Evolutionary conservation across 2,113 vertebrate genomes (phyloP).

Genomic region (Urocitellus parryii): DNA sequence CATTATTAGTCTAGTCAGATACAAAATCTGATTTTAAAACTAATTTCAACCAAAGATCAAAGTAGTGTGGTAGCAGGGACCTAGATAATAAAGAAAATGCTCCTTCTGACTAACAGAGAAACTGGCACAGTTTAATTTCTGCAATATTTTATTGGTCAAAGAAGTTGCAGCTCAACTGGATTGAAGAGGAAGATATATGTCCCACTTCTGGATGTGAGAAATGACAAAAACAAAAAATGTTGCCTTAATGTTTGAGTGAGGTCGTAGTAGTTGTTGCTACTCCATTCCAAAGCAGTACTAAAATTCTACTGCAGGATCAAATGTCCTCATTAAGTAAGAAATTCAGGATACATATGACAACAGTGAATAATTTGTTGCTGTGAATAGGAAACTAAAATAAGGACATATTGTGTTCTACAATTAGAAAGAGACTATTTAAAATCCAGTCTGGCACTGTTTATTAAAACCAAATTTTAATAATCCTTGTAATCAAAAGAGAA

Average conservation of each 20-base stretch:
- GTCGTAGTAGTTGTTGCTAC: conserved; percentile 27
- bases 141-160: not conserved
- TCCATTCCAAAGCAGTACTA: conserved; percentile 52
- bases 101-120: not conserved
- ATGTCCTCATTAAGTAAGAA: conserved; percentile 55
- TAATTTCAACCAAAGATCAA: conserved; percentile 20
- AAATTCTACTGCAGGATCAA: conserved; percentile 56
- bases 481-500: conserved; percentile 65
- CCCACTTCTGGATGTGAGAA: not conserved
- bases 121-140: conserved; percentile 20
- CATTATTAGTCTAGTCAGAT: not conserved
- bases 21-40: conserved; percentile 45
- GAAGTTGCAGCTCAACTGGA: not conserved
- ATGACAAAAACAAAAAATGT: conserved; percentile 1
- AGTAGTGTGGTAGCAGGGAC: not conserved
- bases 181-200: not conserved
- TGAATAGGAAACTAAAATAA: conserved; percentile 72
- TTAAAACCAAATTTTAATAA: conserved; percentile 66
- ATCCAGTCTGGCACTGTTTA: conserved; percentile 69
- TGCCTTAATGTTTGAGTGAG: conserved; percentile 54
- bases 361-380: conserved; percentile 70
- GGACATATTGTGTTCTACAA: conserved; percentile 63
- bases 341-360: conserved; percentile 56
- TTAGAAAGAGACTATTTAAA: conserved; percentile 75
- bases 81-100: conserved; percentile 38